These are phyloP conservation scores for Ciconia stormi DNA, from an alignment of 2,113 vertebrate genomes.

Conservation along the genomic window DNA sequence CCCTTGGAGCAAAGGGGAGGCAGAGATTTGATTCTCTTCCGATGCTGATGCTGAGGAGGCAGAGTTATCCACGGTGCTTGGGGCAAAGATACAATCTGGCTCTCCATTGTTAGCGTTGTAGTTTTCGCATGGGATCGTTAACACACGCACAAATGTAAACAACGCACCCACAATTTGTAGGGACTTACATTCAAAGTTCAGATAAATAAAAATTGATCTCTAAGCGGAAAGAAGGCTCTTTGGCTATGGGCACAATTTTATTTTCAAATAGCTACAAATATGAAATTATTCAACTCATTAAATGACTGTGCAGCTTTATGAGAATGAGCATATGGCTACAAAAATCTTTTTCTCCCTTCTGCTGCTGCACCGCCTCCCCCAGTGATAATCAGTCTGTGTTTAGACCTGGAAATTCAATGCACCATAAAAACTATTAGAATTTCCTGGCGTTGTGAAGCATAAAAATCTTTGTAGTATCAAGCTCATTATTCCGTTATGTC, in stretches of 20 bases:
- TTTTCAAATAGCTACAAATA: slow-evolving; percentile 11
- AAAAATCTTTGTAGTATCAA: background rate
- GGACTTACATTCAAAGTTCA: background rate
- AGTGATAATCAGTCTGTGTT: slow-evolving; percentile 15
- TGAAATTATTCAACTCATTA: slow-evolving; percentile 36
- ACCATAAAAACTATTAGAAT: slow-evolving; percentile 31
- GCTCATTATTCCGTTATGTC: background rate
- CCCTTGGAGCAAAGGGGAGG: background rate
- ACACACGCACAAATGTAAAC: background rate
- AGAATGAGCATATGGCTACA: slow-evolving; percentile 32
- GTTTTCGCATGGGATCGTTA: background rate
- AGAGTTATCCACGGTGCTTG: background rate
- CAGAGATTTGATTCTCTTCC: background rate
- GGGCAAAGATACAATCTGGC: slow-evolving; percentile 40
- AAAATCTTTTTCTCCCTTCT: background rate
- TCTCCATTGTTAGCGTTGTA: background rate
- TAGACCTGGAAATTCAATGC: slow-evolving; percentile 46
- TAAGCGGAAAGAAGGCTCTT: background rate
- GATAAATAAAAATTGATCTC: background rate
- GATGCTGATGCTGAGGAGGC: background rate
- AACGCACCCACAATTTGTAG: background rate
- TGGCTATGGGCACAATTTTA: background rate
- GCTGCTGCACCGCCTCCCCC: background rate
- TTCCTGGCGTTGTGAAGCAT: background rate
- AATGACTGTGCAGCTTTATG: slow-evolving; percentile 11